Conservation (phyloP, 2,113 vertebrate genomes). For the Mesembrinibis cayennensis region DNA sequence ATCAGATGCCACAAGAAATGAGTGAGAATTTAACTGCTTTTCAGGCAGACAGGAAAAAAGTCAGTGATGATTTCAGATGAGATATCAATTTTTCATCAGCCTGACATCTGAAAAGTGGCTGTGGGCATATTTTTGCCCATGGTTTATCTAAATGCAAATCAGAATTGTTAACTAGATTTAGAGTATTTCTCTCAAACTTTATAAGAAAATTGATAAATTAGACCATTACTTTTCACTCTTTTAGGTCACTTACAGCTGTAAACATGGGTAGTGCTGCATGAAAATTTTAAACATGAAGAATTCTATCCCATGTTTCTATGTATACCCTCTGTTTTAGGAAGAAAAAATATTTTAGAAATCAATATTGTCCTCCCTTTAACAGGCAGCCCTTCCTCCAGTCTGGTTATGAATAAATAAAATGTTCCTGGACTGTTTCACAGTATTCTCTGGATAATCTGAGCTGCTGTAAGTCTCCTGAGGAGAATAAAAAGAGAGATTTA, state of each 20-base stretch:
- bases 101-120: not conserved
- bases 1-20: not conserved
- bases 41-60: not conserved
- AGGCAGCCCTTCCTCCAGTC: not conserved
- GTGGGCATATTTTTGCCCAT: not conserved
- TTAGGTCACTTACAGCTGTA: not conserved
- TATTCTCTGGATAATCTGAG: not conserved
- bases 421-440: not conserved
- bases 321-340: not conserved
- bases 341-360: not conserved
- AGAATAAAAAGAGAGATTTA: not conserved
- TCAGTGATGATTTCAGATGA: not conserved
- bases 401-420: not conserved
- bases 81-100: not conserved
- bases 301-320: not conserved
- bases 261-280: not conserved
- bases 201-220: not conserved
- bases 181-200: not conserved
- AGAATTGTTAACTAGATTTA: not conserved
- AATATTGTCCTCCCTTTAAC: not conserved
- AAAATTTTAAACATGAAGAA: not conserved
- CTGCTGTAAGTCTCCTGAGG: not conserved
- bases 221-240: not conserved
- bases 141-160: not conserved
- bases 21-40: not conserved